These are phyloP conservation scores for Zaprionus bogoriensis DNA, from an alignment of 2,888 invertebrate species.

Conservation along the genomic window DNA sequence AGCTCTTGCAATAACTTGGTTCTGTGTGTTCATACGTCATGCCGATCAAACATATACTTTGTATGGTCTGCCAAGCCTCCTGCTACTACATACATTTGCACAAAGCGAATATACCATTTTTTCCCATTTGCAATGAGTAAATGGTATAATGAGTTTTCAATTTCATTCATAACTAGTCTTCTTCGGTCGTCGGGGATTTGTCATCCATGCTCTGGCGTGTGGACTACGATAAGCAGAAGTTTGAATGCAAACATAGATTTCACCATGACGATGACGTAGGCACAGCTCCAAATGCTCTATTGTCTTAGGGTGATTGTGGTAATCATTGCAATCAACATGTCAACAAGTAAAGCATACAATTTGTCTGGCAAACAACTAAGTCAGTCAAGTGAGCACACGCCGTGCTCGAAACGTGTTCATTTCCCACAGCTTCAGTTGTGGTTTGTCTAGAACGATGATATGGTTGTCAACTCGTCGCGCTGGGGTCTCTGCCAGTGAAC, in stretches of 20 bases:
- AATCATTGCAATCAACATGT: too few species aligned
- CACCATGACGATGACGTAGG: constrained; percentile 1
- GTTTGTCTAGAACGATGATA: background rate
- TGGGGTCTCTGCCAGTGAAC: background rate
- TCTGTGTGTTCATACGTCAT: too few species aligned
- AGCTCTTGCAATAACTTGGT: too few species aligned
- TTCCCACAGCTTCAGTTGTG: background rate
- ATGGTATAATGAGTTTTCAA: too few species aligned
- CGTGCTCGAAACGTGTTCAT: background rate
- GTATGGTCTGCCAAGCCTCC: too few species aligned
- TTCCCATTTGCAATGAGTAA: too few species aligned
- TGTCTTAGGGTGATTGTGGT: background rate
- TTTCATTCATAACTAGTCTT: background rate
- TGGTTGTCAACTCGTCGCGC: background rate
- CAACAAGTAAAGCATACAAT: background rate
- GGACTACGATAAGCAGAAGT: background rate
- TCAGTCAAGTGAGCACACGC: background rate
- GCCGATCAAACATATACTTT: too few species aligned
- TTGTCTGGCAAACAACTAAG: background rate
- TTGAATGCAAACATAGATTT: background rate
- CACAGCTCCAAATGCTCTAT: too few species aligned
- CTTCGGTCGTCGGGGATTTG: background rate
- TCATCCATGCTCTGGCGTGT: background rate
- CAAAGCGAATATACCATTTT: too few species aligned
- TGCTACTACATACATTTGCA: too few species aligned